Evolutionary conservation across 2,113 vertebrate species (phyloP), one percentile per base, ranked within the genome.

Genomic region (Syngnathus scovelli): DNA sequence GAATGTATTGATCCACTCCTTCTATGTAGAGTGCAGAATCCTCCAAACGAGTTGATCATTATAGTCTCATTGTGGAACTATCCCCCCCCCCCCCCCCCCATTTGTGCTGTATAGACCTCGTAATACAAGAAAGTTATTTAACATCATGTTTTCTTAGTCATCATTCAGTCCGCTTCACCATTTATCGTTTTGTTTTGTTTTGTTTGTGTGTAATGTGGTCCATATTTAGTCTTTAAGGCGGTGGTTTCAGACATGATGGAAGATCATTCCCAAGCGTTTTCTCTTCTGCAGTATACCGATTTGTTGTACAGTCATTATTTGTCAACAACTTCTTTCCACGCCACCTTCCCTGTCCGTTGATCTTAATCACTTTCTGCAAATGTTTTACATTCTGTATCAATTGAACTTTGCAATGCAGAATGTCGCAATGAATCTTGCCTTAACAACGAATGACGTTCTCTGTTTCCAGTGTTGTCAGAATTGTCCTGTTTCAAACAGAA

Each of bases 401-500:
- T 80, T 56, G 58, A 58, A 77, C 63, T 63, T 21, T 64, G 60
- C 74, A 68, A 70, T 52, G 13, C 13, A 36, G 11, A 19, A 68
- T 69, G 63, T 76, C 56, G 66, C 64, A 58, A 37, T 52, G 4
- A 77, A 64, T 76, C 69, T 52, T 87, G 86, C 86, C 87, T 88
- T 85, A 86, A 86, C n/a, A 23, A 56, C 51, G 68, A 78, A 46
- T 76, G 77, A 66, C 43, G 18, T 56, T 63, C 41, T 49, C 72
- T 63, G 23, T 10, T 72, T 66, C 23, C 37, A 58, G 71, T 78
- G 27, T 23, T 66, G 60, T 75, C 52, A 78, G 0, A 19, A 71
- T 65, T 77, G 70, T 83, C 71, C 80, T 59, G 71, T 85, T 83
- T 83, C 74, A 84, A 77, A 77, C 67, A 59, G 67, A 86, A 89